These are phyloP conservation scores for Apis mellifera DNA, from an alignment of 1,140 invertebrate species.

Conservation along the genomic window Amel_HAv3.1 CM009945.2:4475001-4475500, in stretches of 20 bases:
- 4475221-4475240: neutral
- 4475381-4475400: neutral
- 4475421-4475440: no score
- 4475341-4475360: no score
- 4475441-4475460: neutral
- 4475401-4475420: neutral
- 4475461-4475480: neutral
- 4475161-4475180: slow-evolving; percentile 3
- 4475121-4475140: slow-evolving; percentile 22
- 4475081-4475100: slow-evolving; percentile 50
- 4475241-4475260: neutral
- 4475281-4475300: neutral
- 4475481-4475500: neutral
- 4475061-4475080: slow-evolving; percentile 45
- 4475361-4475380: neutral
- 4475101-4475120: slow-evolving; percentile 45
- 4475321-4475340: neutral
- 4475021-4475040: slow-evolving; percentile 41
- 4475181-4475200: neutral
- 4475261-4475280: no score
- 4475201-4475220: neutral
- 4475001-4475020: slow-evolving; percentile 52
- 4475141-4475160: slow-evolving; percentile 25
- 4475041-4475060: slow-evolving; percentile 38
- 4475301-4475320: neutral